A percentile compares a stretch with the other conserved stretches of the same genome.
Conservation (phyloP, 2,797 vertebrate genomes). For the Darevskia nairensis region DNA sequence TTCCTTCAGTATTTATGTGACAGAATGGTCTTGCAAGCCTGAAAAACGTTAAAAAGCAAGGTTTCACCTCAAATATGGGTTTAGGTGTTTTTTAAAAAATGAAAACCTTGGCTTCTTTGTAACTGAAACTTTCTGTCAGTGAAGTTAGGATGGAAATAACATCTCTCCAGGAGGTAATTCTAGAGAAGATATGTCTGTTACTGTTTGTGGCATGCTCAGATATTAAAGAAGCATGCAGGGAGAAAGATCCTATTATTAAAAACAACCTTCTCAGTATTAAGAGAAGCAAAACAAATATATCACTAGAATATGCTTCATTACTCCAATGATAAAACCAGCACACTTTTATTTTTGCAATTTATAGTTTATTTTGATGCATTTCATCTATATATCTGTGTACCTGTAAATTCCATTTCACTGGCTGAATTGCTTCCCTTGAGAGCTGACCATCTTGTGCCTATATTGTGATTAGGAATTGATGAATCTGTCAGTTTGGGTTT, state of each 20-base stretch:
- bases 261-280: constrained; percentile 38
- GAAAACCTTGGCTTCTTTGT: neutral
- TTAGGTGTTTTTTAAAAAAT: neutral
- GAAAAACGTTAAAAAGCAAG: neutral
- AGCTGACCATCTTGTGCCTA: neutral
- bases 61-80: neutral
- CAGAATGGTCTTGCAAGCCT: neutral
- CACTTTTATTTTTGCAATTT: neutral
- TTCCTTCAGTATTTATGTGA: neutral
- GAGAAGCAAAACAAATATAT: constrained; percentile 19
- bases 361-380: neutral
- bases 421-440: neutral
- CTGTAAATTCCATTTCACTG: neutral
- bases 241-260: neutral
- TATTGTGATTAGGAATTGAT: neutral
- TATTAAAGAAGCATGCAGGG: neutral
- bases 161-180: neutral
- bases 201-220: neutral
- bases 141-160: neutral
- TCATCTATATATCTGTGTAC: neutral
- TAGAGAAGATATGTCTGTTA: neutral
- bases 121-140: neutral
- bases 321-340: constrained; percentile 53
- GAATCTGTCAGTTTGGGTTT: too few species aligned
- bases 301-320: constrained; percentile 23